These are phyloP conservation scores for Karalla daura DNA, from an alignment of 2,797 vertebrate genomes.

Conservation along the genomic window DNA sequence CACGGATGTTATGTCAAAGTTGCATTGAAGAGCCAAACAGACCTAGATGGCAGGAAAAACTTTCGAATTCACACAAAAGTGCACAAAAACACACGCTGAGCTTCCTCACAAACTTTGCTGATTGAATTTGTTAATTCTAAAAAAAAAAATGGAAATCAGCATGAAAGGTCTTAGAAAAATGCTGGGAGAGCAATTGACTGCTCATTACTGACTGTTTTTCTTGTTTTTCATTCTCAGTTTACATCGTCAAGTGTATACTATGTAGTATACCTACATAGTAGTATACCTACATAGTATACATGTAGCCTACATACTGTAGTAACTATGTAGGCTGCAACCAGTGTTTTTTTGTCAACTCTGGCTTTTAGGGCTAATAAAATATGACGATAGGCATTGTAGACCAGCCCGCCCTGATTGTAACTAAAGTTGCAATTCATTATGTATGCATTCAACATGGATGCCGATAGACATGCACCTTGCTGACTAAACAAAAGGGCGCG, in stretches of 20 bases:
- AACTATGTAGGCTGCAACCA: not conserved
- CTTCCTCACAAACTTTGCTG: not conserved
- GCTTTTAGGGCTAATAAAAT: not conserved
- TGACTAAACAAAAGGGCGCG: not conserved
- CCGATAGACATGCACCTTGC: not conserved
- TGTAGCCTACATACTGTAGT: too few species aligned
- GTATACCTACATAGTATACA: too few species aligned
- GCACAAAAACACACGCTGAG: not conserved
- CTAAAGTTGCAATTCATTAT: slow-evolving; percentile 10
- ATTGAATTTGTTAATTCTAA: slow-evolving; percentile 31
- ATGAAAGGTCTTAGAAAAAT: slow-evolving; percentile 2
- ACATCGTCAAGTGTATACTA: too few species aligned
- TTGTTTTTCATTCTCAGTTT: slow-evolving; percentile 29
- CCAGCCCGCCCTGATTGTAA: not conserved
- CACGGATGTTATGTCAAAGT: slow-evolving; percentile 22
- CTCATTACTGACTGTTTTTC: slow-evolving; percentile 36
- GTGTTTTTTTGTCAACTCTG: not conserved
- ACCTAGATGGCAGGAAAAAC: not conserved
- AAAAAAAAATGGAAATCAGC: slow-evolving; percentile 35
- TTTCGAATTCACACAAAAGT: not conserved
- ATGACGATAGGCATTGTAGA: not conserved
- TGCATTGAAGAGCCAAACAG: slow-evolving; percentile 14
- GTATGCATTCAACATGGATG: not conserved
- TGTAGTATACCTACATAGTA: too few species aligned
- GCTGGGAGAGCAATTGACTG: not conserved